Percentiles rank a stretch among this genome's conserved stretches.
These are phyloP conservation scores for Cloeon dipterum DNA, from an alignment of 2,888 invertebrate genomes.

Conservation along the genomic window DNA sequence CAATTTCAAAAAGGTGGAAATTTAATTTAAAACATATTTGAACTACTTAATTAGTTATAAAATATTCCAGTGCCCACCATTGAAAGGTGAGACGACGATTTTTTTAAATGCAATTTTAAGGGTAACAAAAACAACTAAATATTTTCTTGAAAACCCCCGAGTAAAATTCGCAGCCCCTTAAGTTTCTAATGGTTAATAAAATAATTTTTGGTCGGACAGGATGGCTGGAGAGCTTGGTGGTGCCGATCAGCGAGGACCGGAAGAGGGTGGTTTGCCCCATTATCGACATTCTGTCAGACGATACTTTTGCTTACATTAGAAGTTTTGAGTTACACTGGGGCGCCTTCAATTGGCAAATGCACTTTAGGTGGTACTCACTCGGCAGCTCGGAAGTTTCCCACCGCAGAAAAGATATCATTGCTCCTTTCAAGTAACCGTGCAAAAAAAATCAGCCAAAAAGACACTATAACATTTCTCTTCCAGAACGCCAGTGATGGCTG, in stretches of 20 bases:
- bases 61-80: no score
- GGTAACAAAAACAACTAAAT: no score
- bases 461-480: constrained; percentile 6
- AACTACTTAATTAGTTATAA: no score
- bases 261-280: constrained; percentile 56
- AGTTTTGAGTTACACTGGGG: constrained; percentile 95
- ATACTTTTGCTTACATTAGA: constrained; percentile 84
- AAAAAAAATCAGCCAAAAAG: background rate
- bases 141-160: no score
- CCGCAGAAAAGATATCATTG: constrained; percentile 35
- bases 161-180: no score
- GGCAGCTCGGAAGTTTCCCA: constrained; percentile 37
- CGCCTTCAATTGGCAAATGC: constrained; percentile 93
- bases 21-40: no score
- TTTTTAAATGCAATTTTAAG: no score
- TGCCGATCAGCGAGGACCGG: constrained; percentile 34
- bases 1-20: no score
- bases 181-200: no score
- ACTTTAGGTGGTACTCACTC: constrained; percentile 70
- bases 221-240: constrained; percentile 53
- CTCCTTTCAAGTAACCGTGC: constrained; percentile 25
- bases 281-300: constrained; percentile 86
- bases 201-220: no score
- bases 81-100: no score
- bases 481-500: constrained; percentile 80